Conservation (phyloP, 2,888 invertebrate genomes). For the Andrena dorsata region DNA sequence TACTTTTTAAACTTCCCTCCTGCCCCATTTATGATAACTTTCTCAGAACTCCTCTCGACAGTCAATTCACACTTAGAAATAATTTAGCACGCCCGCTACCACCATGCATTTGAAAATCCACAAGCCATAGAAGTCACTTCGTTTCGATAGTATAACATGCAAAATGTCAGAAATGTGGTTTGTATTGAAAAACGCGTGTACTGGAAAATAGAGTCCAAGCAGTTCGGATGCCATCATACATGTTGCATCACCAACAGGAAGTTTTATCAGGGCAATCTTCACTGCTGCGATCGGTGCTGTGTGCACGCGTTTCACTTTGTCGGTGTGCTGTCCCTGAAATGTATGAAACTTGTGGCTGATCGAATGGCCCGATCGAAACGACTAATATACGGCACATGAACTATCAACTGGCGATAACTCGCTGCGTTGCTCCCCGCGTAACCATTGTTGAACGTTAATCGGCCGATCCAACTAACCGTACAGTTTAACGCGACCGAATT, state of each 20-base stretch:
- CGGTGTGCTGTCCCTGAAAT: not conserved
- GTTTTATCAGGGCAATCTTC: not conserved
- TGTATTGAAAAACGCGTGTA: no score
- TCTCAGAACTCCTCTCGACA: no score
- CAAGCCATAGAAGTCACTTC: no score
- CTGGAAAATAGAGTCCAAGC: not conserved
- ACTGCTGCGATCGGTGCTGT: not conserved
- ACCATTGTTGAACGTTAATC: slow-evolving; percentile 53
- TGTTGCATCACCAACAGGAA: not conserved
- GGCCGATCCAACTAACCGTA: slow-evolving; percentile 59
- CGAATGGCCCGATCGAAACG: slow-evolving; percentile 11
- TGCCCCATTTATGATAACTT: no score
- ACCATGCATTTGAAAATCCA: no score
- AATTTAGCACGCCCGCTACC: no score
- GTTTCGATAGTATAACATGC: no score
- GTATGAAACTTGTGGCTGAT: slow-evolving; percentile 1
- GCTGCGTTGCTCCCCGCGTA: slow-evolving; percentile 28
- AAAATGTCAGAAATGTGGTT: no score
- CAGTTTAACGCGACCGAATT: slow-evolving; percentile 64
- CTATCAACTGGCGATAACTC: slow-evolving; percentile 35
- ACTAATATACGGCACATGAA: slow-evolving; percentile 32
- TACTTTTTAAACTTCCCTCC: no score
- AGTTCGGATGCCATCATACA: not conserved
- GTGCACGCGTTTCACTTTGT: not conserved
- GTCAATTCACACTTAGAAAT: no score